These are phyloP conservation scores for Dolichotis patagonum DNA, from an alignment of 2,113 vertebrate genomes.

Conservation along the genomic window DNA sequence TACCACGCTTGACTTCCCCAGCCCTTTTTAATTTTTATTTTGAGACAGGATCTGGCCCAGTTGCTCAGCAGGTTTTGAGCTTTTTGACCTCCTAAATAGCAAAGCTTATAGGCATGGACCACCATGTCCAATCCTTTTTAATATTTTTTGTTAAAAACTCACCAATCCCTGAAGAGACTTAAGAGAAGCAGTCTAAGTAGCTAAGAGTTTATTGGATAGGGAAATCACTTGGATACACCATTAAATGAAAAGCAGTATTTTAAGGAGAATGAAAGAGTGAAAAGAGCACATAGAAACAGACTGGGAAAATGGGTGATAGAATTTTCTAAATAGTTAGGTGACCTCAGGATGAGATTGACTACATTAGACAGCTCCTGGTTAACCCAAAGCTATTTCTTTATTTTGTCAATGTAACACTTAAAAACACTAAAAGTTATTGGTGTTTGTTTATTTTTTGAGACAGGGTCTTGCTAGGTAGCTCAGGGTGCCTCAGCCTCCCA, in stretches of 20 bases:
- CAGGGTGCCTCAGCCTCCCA: not conserved
- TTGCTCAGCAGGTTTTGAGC: not conserved
- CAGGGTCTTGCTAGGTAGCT: not conserved
- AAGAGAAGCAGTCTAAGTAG: not conserved
- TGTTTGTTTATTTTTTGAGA: not conserved
- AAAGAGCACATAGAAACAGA: not conserved
- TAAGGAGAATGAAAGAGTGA: constrained; percentile 11
- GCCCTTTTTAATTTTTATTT: not conserved
- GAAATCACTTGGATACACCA: not conserved
- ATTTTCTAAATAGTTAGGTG: not conserved
- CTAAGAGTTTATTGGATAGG: not conserved
- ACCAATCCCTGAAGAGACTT: not conserved
- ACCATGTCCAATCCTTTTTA: not conserved
- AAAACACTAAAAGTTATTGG: not conserved
- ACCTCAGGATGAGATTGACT: not conserved
- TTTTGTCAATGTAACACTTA: not conserved
- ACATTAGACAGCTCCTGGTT: not conserved
- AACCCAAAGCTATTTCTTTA: not conserved
- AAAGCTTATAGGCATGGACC: not conserved
- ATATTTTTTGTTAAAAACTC: constrained; percentile 42
- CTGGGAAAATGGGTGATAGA: constrained; percentile 1
- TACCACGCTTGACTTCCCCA: too few relatives aligned
- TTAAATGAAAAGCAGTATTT: not conserved
- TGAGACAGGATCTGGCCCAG: not conserved
- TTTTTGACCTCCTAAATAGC: not conserved